Evolutionary conservation across 2,797 vertebrate species (phyloP), one percentile per base, ranked within the genome.

Genomic region (Coluber constrictor): DNA sequence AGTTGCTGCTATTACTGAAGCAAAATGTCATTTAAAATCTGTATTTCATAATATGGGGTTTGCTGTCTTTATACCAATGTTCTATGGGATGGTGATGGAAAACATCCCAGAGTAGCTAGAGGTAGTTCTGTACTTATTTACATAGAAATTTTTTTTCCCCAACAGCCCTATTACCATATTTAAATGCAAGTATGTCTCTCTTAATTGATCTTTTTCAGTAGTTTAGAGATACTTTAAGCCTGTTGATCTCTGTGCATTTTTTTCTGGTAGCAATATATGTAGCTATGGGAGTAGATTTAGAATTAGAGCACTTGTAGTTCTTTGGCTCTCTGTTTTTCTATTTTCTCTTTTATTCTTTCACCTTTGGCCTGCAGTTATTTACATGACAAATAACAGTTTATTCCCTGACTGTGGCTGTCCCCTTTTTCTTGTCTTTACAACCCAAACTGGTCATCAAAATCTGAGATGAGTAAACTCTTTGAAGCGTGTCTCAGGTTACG

Each of bases 171-270:
- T 98, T 98, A 95, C 98, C 98, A 95, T 98, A 98, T 97, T 98
- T 98, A 98, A 98, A 98, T 98, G 98, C 98, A 98, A 98, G 98
- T 98, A 98, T 97, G 98, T 98, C 94, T 96, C 95, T 95, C 97
- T 97, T 97, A 95, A 95, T 97, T 96, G 95, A 63, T 96, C 92
- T 97, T 97, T 96, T 95, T 89, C 60, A 96, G 95, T 98, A 98
- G 98, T 96, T 96, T 97, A 96, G 96, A 94, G 92, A 94, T 92
- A 95, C 59, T 94, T 59, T 98, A 97, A 83, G 97, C 95, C 60
- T 98, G 96, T 97, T 63, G 20, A 89, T 59, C 94, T 96, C 92
- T 95, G 66, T 93, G 91, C 94, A 93, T 70, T 92, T 95, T 94
- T 91, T 60, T 89, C 87, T 90, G 27, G 90, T 97, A 97, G 97